These are phyloP conservation scores for Alcedo quadribrachys DNA, from an alignment of 2,797 vertebrate species.

Conservation along the genomic window DNA sequence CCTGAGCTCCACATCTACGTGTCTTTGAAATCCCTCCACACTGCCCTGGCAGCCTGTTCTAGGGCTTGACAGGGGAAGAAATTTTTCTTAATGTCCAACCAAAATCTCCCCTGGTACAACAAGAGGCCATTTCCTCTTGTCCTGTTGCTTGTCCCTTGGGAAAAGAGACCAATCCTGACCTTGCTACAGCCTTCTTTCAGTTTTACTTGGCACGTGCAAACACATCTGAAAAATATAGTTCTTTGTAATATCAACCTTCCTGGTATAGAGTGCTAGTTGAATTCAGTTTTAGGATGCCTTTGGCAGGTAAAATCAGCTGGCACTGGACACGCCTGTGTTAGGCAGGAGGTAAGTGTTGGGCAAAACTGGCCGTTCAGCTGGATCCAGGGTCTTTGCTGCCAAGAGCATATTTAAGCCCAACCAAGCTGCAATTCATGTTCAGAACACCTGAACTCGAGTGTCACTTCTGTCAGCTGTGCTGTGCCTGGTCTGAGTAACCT, in stretches of 20 bases:
- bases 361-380: neutral
- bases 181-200: neutral
- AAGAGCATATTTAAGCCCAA: neutral
- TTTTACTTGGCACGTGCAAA: neutral
- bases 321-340: rapidly evolving
- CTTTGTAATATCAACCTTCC: too few relatives aligned
- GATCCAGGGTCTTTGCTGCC: neutral
- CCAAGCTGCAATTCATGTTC: neutral
- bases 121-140: neutral
- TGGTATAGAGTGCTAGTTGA: neutral
- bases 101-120: neutral
- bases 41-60: neutral
- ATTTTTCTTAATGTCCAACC: neutral
- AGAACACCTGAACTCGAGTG: neutral
- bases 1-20: neutral
- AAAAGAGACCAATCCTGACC: neutral
- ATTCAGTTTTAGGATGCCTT: neutral
- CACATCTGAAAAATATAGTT: neutral
- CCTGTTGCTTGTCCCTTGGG: neutral
- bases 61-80: neutral
- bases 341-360: neutral
- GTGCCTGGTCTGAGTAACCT: neutral
- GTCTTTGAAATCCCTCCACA: neutral
- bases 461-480: neutral
- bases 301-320: neutral